Base-by-base conservation (phyloP, 2,797 vertebrate species). In the Argyrosomus regius region DNA sequence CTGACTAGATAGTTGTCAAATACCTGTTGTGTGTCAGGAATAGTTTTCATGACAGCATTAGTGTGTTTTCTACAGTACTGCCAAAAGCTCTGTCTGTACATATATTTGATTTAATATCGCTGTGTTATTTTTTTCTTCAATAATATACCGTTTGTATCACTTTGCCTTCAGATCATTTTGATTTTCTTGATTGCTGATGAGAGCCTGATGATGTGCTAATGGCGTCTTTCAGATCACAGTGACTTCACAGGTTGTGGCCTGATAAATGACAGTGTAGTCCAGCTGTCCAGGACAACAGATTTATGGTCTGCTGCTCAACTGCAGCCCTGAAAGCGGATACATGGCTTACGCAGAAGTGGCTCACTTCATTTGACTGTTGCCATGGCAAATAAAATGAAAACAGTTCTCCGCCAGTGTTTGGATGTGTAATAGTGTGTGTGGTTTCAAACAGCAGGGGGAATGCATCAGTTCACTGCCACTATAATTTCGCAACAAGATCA, bases 311-410 rank as follows among this genome's bases (percentile, higher is more conserved):
- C 60, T 80, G 61, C 70, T 75, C 67, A 24, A 20, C 77, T 81
- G 48, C 72, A 58, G 72, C 74, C 26, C 75, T 80, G 70, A 85
- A 89, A 93, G 67, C 49, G 48, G 87, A 93, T 87, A 87, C 90
- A 85, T 83, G 72, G 58, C 72, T 88, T 80, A 81, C 56, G 90
- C 72, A 79, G 75, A 87, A 60, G 73, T 89, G 80, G 71, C 84
- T 90, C 70, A 58, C 86, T 90, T 82, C 56, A 84, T 90, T 88
- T 92, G 81, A 63, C 90, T 92, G 93, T 94, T 91, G 82, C 92
- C 89, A 94, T 94, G 88, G 92, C n/a, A 63, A 92, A 81, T 53
- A 66, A 87, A 91, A 86, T 77, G 68, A 87, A 94, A 93, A 94
- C 86, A 92, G 46, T 88, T 81, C 70, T 64, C 70, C 46, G 1